Conservation (phyloP, 2,797 vertebrate genomes). For the Buphagus erythrorhynchus region DNA sequence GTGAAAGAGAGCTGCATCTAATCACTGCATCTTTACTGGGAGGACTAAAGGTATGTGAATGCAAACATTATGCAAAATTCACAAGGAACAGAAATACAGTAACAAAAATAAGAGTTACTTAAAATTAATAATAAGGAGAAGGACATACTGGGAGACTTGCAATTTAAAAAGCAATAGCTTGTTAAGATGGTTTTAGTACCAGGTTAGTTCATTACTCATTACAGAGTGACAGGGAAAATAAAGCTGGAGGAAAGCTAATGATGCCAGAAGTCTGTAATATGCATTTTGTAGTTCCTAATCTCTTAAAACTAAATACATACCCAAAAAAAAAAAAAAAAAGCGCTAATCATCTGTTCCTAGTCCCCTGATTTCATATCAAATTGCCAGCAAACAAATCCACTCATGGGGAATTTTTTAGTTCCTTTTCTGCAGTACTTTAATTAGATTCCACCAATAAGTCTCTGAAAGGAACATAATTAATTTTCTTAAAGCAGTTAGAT, state of each 20-base stretch:
- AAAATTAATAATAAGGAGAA: constrained; percentile 33
- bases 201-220: constrained; percentile 48
- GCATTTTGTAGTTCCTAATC: constrained; percentile 30
- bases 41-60: not conserved
- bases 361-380: constrained; percentile 40
- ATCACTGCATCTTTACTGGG: not conserved
- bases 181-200: constrained; percentile 46
- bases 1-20: not conserved
- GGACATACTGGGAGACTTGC: not conserved
- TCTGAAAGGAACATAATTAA: not conserved
- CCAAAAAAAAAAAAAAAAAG: not conserved
- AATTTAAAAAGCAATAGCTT: constrained; percentile 49
- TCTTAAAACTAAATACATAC: not conserved
- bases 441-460: constrained; percentile 29
- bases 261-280: constrained; percentile 45
- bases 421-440: constrained; percentile 22
- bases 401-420: constrained; percentile 5
- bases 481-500: not conserved
- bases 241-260: constrained; percentile 50
- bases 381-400: constrained; percentile 53
- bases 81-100: not conserved
- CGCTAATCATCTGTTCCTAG: constrained; percentile 25
- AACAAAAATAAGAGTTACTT: constrained; percentile 17
- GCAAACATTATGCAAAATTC: not conserved
- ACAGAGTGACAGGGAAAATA: constrained; percentile 58